Conservation (phyloP, 2,888 invertebrate species). For the Himalopsyche kuldschensis region DNA sequence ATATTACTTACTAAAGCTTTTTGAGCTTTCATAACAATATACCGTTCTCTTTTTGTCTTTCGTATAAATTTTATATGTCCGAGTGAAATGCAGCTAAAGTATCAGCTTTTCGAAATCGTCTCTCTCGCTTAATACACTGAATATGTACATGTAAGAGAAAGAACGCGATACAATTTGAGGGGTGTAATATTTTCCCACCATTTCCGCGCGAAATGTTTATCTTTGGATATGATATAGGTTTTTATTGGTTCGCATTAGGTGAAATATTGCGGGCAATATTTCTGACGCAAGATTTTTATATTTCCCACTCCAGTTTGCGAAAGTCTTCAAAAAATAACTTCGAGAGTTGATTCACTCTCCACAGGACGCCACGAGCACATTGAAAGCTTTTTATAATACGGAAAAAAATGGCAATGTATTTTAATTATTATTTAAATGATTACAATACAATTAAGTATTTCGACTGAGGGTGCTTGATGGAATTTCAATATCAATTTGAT, state of each 20-base stretch:
- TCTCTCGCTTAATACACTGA: not conserved
- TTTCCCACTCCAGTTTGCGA: too few species aligned
- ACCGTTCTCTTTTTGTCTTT: not conserved
- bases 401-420: too few species aligned
- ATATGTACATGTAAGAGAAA: not conserved
- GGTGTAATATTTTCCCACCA: not conserved
- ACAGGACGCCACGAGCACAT: too few species aligned
- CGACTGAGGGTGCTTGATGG: too few species aligned
- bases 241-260: not conserved
- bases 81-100: not conserved
- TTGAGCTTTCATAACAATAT: not conserved
- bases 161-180: not conserved
- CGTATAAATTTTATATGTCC: not conserved
- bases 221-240: not conserved
- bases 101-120: not conserved
- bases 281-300: not conserved
- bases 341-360: too few species aligned
- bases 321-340: too few species aligned
- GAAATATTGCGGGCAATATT: not conserved
- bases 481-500: too few species aligned
- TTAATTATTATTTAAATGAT: too few species aligned
- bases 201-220: not conserved
- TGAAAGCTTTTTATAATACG: too few species aligned
- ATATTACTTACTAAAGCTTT: not conserved
- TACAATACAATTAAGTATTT: too few species aligned